A percentile compares a stretch with the other conserved stretches of the same genome.
Evolutionary conservation across 1,140 invertebrate genomes (phyloP).

Genomic region (Drosophila auraria): DNA sequence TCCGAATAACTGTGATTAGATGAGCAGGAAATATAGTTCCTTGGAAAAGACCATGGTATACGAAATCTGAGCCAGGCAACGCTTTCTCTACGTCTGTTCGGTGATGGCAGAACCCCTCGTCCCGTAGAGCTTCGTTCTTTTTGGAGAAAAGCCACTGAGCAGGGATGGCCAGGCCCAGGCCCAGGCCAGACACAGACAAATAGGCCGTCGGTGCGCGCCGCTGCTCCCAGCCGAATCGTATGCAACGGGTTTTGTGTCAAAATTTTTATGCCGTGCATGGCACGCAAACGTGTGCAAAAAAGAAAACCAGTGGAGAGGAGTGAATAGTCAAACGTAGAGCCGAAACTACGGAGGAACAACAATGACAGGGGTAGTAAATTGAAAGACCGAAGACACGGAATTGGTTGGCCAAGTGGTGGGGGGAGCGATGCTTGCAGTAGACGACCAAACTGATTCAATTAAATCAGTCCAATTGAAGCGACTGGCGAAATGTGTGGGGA

Average conservation of each 20-base stretch:
- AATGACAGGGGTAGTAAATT: conserved; percentile 68
- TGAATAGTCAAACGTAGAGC: conserved; percentile 56
- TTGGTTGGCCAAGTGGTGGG: conserved; percentile 7
- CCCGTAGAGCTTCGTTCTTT: not conserved
- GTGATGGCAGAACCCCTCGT: not conserved
- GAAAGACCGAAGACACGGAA: conserved; percentile 65
- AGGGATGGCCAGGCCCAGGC: conserved; percentile 8
- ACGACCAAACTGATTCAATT: conserved; percentile 80
- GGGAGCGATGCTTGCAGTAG: conserved; percentile 17
- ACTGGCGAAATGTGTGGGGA: conserved; percentile 68
- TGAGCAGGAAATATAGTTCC: not conserved
- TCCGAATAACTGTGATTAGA: not conserved
- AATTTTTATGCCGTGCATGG: conserved; percentile 81
- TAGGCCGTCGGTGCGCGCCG: conserved; percentile 3
- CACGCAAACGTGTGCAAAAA: conserved; percentile 76
- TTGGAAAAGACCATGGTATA: conserved; percentile 50
- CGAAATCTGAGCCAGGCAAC: conserved; percentile 66
- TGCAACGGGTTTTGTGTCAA: conserved; percentile 80
- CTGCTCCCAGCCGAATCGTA: conserved; percentile 60
- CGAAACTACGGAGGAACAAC: conserved; percentile 41
- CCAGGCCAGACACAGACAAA: conserved; percentile 24
- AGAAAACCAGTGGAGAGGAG: conserved; percentile 47
- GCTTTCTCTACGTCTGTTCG: conserved; percentile 51
- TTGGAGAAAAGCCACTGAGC: not conserved
- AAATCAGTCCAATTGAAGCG: conserved; percentile 82